Base-by-base conservation (phyloP, 2,113 vertebrate species). In the Pseudopodoces humilis region DNA sequence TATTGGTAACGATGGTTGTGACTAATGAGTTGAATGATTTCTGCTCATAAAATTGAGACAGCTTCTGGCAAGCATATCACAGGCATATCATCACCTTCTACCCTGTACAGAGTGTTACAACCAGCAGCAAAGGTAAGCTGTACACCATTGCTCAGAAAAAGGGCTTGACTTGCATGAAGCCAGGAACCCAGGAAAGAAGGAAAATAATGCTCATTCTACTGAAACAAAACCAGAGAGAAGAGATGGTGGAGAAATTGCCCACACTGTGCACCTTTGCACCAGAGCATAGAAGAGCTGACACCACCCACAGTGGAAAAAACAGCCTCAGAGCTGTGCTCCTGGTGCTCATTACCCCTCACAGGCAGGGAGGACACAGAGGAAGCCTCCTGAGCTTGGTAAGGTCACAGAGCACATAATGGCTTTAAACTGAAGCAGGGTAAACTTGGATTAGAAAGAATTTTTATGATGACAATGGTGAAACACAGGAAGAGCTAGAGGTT, bases 281-380 rank as follows among this genome's bases (percentile, higher is more conserved):
- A 8, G 30, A 41, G 58, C 12, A 7, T 0, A 7, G 65, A 78
- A 44, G 30, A 63, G 14, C 16, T 44, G 20, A 33, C 13, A 19
- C 6, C 59, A 72, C 30, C 1, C 1, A 84, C 22, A 62, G n/a
- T 0, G 3, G 13, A 1, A 3, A 69, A 70, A 50, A 2, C 5
- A 47, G 62, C 11, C 46, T 31, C 46, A 56, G 17, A 81, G n/a
- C 47, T 5, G 1, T 15, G 28, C 22, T 49, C 60, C 15, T 10
- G 8, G 13, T 21, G n/a, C 17, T 64, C 27, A 53, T 19, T 19
- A 41, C 2, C 4, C 33, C 12, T 49, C 6, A 2, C 19, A 68
- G 63, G 27, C 41, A 76, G 24, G 17, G 20, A 67, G 15, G 39
- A 13, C n/a, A 44, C 11, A 82, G 35, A 12, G 27, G 14, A 49